A percentile compares a stretch with the other conserved stretches of the same genome.
phyloP scores from a whole-genome alignment of 2,113 vertebrate species.

The Gallinago jamesoni region DNA sequence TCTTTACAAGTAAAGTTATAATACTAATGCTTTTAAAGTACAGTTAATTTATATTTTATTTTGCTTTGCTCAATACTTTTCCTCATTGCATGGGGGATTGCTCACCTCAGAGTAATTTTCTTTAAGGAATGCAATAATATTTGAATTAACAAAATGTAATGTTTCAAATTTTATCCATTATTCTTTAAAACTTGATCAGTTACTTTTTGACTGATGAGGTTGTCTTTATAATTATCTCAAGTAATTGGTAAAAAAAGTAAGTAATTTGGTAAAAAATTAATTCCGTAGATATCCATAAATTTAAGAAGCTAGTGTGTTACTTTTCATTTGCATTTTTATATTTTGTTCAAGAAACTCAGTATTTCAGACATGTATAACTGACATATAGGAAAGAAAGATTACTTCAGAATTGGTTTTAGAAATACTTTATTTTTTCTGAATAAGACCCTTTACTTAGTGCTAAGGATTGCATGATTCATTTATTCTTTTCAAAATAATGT shows the following conservation, averaged over 20 bases:
- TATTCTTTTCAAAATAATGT: constrained; percentile 45
- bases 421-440: constrained; percentile 26
- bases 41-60: background rate
- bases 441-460: constrained; percentile 48
- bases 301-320: constrained; percentile 25
- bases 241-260: too few relatives aligned
- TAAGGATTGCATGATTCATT: constrained; percentile 27
- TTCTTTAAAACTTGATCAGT: constrained; percentile 12
- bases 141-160: background rate
- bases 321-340: constrained; percentile 25
- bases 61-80: background rate
- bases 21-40: background rate
- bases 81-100: background rate
- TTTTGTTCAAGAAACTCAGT: constrained; percentile 12
- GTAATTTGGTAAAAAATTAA: background rate
- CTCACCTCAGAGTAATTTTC: background rate
- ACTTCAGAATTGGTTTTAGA: constrained; percentile 23
- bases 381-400: constrained; percentile 29
- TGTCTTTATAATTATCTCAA: background rate
- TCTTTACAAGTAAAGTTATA: background rate
- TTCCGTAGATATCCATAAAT: background rate
- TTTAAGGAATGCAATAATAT: background rate
- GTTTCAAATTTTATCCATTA: background rate
- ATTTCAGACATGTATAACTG: background rate
- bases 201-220: background rate